A percentile compares a stretch with the other conserved stretches of the same genome.
Evolutionary conservation across 2,797 vertebrate species (phyloP).

Genomic region (Phyllotis vaccarum): DNA sequence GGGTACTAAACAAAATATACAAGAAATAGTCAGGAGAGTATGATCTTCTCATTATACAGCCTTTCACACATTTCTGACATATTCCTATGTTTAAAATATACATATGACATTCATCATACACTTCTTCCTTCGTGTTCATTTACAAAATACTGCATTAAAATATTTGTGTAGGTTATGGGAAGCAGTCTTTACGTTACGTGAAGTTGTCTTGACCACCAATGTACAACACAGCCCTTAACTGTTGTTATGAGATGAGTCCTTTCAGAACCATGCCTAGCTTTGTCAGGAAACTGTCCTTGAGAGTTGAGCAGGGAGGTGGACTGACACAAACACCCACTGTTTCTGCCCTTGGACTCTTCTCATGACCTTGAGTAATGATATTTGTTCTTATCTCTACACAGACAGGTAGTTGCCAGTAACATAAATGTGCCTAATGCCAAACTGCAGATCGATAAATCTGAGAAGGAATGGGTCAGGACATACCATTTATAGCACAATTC

Average conservation of each 20-base stretch:
- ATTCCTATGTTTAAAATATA: neutral
- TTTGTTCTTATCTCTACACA: slow-evolving; percentile 65
- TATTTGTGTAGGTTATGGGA: neutral
- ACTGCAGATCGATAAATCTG: too few species aligned
- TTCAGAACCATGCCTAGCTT: neutral
- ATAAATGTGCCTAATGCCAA: slow-evolving; percentile 74
- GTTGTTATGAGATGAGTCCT: neutral
- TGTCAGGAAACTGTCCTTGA: too few species aligned
- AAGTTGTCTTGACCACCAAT: neutral
- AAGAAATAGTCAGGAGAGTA: too few species aligned
- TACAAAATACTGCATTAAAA: too few species aligned
- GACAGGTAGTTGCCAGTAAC: slow-evolving; percentile 84
- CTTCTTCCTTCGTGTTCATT: too few species aligned
- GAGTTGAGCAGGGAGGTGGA: neutral
- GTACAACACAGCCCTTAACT: neutral
- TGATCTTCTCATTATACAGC: rapidly evolving
- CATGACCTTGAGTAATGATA: neutral
- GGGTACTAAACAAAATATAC: neutral
- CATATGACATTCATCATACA: neutral
- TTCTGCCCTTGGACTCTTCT: neutral
- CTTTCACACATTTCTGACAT: neutral
- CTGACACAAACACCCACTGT: neutral
- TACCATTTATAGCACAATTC: too few species aligned
- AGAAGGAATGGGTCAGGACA: too few species aligned
- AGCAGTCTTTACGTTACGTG: neutral